phyloP scores from a whole-genome alignment of 2,113 vertebrate genomes.

The Hyla sarda region DNA sequence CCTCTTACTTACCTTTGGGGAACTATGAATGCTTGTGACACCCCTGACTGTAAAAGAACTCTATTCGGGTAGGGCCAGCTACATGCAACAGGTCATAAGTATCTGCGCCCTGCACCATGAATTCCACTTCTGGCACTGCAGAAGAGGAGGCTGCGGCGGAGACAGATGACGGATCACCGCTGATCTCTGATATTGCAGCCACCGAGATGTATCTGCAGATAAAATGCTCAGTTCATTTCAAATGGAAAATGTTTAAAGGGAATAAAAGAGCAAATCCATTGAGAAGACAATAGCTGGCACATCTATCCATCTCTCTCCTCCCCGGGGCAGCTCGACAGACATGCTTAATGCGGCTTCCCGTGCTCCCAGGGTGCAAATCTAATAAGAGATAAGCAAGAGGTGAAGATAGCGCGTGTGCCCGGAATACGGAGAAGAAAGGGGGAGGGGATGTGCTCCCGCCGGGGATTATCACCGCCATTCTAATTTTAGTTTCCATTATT shows the following conservation, averaged over 20 bases:
- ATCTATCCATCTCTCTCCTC: conserved; percentile 66
- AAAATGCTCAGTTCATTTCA: conserved; percentile 56
- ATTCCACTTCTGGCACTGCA: background rate
- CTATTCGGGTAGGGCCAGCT: background rate
- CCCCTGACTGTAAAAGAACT: no score
- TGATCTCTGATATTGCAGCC: conserved; percentile 55
- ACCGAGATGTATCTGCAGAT: conserved; percentile 52
- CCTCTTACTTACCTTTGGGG: no score
- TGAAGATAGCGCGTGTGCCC: conserved; percentile 31
- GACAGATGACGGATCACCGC: conserved; percentile 1
- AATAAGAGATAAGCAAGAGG: conserved; percentile 65
- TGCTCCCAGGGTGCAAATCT: conserved; percentile 71
- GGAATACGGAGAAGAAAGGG: conserved; percentile 39
- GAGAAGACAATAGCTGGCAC: conserved; percentile 58
- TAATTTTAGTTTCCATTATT: background rate
- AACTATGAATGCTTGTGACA: no score
- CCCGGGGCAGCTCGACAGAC: conserved; percentile 62
- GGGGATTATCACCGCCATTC: background rate
- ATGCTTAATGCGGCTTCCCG: conserved; percentile 64
- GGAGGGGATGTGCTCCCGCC: background rate
- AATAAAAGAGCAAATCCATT: conserved; percentile 52
- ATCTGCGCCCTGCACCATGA: background rate
- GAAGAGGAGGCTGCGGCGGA: conserved; percentile 5
- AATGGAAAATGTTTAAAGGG: conserved; percentile 56
- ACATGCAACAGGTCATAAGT: background rate